Conservation (phyloP, 1,140 invertebrate species). For the Chionoecetes opilio region DNA sequence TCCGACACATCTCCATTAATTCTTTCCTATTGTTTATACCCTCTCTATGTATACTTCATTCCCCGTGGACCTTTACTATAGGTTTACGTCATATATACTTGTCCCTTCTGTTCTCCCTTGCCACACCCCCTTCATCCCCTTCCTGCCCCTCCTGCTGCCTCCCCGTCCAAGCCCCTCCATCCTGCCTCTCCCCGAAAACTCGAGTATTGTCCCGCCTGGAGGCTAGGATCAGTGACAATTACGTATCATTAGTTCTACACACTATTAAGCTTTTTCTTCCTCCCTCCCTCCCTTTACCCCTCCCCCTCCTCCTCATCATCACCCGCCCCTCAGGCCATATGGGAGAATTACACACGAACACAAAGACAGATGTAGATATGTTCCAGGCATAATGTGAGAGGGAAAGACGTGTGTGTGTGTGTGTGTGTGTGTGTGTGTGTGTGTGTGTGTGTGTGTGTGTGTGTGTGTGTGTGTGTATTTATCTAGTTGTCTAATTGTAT, state of each 20-base stretch:
- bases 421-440: constrained; percentile 29
- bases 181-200: not conserved
- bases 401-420: not conserved
- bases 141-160: too few relatives aligned
- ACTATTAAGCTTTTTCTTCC: not conserved
- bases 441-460: constrained; percentile 13
- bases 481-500: too few relatives aligned
- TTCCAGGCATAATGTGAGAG: not conserved
- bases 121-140: not conserved
- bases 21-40: too few relatives aligned
- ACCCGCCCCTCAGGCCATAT: constrained; percentile 6
- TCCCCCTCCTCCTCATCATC: not conserved
- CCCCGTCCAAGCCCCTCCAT: too few relatives aligned
- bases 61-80: too few relatives aligned
- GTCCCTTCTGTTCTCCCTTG: too few relatives aligned
- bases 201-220: not conserved
- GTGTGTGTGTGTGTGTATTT: not conserved
- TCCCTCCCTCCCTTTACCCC: not conserved
- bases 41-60: too few relatives aligned
- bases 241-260: not conserved
- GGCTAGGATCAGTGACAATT: not conserved
- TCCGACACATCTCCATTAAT: too few relatives aligned
- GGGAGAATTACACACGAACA: constrained; percentile 6
- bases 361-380: not conserved
- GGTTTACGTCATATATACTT: too few relatives aligned